A percentile compares a stretch with the other conserved stretches of the same genome.
Conservation (phyloP, 2,888 invertebrate genomes). For the Vannuccia rotundouncinata region DNA sequence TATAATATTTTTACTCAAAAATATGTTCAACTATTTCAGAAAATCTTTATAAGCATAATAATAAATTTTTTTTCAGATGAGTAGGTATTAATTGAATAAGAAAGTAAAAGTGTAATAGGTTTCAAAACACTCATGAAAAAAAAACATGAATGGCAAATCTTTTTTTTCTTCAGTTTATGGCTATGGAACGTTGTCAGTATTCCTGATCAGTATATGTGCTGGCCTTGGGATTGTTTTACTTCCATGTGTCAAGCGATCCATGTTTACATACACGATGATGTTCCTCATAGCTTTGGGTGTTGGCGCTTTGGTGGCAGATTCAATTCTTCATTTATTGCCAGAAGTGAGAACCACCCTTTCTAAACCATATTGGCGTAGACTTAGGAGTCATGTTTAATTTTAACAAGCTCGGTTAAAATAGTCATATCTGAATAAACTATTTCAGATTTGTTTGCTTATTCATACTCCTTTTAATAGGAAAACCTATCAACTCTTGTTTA, state of each 20-base stretch:
- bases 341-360: constrained; percentile 52
- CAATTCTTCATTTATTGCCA: constrained; percentile 58
- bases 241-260: constrained; percentile 45
- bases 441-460: too few relatives aligned
- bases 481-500: too few relatives aligned
- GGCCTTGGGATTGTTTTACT: constrained; percentile 50
- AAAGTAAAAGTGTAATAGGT: background rate
- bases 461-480: too few relatives aligned
- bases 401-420: too few relatives aligned
- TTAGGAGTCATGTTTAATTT: too few relatives aligned
- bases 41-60: too few relatives aligned
- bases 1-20: background rate
- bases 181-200: constrained; percentile 54
- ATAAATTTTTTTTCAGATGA: background rate
- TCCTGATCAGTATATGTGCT: constrained; percentile 56
- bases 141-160: too few relatives aligned
- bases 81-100: background rate
- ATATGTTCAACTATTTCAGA: background rate
- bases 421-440: too few relatives aligned
- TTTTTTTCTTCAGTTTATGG: constrained; percentile 51
- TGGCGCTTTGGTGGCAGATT: constrained; percentile 57
- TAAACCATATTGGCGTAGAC: too few relatives aligned
- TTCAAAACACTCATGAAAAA: background rate
- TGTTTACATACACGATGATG: constrained; percentile 52
- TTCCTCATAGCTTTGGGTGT: constrained; percentile 58